Evolutionary conservation across 2,888 invertebrate species (phyloP).

Genomic region (Melieria picta): DNA sequence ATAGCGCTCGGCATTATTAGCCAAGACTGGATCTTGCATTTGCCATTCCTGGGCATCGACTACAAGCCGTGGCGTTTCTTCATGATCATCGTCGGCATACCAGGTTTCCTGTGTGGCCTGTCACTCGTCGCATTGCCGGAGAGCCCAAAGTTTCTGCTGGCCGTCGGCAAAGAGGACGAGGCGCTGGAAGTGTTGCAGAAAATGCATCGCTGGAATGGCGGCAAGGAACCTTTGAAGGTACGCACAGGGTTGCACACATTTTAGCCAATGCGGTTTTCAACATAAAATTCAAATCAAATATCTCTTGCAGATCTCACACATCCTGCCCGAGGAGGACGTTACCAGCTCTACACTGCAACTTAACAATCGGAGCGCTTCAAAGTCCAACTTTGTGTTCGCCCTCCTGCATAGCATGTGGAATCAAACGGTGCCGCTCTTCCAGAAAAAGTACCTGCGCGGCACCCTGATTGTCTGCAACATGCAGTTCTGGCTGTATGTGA

Average conservation of each 20-base stretch:
- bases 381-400: conserved; percentile 42
- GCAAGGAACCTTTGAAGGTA: conserved; percentile 47
- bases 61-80: conserved; percentile 62
- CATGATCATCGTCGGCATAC: conserved; percentile 56
- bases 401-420: conserved; percentile 55
- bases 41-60: conserved; percentile 50
- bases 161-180: conserved; percentile 50
- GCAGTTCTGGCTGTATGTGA: conserved; percentile 58
- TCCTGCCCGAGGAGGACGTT: conserved; percentile 47
- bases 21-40: conserved; percentile 52
- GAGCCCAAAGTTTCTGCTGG: conserved; percentile 60
- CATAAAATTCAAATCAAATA: not conserved
- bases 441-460: conserved; percentile 49
- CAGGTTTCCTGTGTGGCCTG: conserved; percentile 55
- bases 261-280: not conserved
- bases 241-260: not conserved
- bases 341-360: conserved; percentile 31
- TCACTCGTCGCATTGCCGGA: conserved; percentile 56
- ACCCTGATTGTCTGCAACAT: conserved; percentile 57
- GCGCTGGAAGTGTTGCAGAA: conserved; percentile 52
- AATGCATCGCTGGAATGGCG: conserved; percentile 53
- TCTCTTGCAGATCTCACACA: conserved; percentile 42
- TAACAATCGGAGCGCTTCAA: conserved; percentile 27
- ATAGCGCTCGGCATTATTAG: conserved; percentile 61
- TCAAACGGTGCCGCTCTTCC: conserved; percentile 60